These are phyloP conservation scores for Trogon melanurus DNA, from an alignment of 2,113 vertebrate genomes.

Conservation along the genomic window DNA sequence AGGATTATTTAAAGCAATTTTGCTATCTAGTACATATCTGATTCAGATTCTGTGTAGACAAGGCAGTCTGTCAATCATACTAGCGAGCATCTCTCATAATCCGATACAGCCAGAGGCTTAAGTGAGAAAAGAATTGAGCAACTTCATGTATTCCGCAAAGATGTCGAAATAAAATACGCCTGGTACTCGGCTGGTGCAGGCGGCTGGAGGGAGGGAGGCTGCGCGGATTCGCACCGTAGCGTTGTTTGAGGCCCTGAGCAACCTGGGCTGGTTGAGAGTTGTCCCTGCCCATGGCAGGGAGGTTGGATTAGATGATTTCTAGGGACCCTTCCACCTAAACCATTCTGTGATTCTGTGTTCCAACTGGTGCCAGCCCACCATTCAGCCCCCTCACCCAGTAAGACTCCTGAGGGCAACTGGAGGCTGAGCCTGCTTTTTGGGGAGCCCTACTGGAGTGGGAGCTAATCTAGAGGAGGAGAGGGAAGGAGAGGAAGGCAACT, in stretches of 20 bases:
- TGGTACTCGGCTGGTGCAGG: neutral
- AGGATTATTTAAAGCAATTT: constrained; percentile 68
- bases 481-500: neutral
- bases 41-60: constrained; percentile 22
- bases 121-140: neutral
- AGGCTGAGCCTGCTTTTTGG: neutral
- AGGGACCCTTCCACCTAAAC: too few relatives aligned
- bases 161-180: neutral
- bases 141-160: neutral
- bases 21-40: neutral
- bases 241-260: too few relatives aligned
- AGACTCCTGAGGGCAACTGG: neutral
- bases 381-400: neutral
- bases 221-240: neutral
- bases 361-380: neutral
- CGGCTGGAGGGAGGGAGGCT: neutral
- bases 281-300: too few relatives aligned
- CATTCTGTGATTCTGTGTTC: too few relatives aligned
- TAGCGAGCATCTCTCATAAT: constrained; percentile 11
- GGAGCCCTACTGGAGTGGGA: neutral
- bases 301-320: too few relatives aligned
- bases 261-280: too few relatives aligned
- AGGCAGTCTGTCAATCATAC: constrained; percentile 3
- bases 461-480: neutral
- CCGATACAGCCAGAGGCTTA: neutral